Base-by-base conservation (phyloP, 2,797 vertebrate genomes). In the Phoxinus dragarum region DNA sequence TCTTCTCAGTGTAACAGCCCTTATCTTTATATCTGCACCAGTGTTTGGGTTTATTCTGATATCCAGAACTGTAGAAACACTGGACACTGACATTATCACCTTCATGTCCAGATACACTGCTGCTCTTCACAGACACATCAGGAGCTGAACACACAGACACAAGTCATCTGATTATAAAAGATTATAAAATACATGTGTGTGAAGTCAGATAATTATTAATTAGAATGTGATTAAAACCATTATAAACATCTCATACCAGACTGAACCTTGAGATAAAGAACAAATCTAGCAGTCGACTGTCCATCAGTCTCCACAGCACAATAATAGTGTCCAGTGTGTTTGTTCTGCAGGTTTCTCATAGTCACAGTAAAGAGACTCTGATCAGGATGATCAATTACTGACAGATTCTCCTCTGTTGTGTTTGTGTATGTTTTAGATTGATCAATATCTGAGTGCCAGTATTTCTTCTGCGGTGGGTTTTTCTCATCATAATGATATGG, bases 21-120 rank as follows among this genome's bases (percentile, higher is more conserved):
- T 44, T 38, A 85, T 68, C 27, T 69, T 38, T 76, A 44, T 19
- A 16, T 73, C 76, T 86, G 82, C 75, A 83, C 74, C 68, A 88
- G 49, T 23, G 6, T 19, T 82, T 82, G 40, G 1, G 11, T 6
- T 49, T 16, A 64, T 85, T 47, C 80, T 84, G 56, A 79, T 86
- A 87, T 44, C 4, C 56, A 84, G 89, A 79, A 81, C 83, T 88
- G 89, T 90, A 91, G 89, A 89, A 85, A 91, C 90, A 90, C 87
- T 67, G 76, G 10, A 49, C 64, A 56, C 21, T 64, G 89, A 90
- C 86, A 5, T 75, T 78, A 52, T 59, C 40, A 82, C 72, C 82
- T 77, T 81, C 68, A n/a, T 80, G 71, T 72, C 76, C 80, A 49
- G 72, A 73, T 21, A 88, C 82, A 49, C 73, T 38, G 38, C 80